Conservation (phyloP, 2,888 invertebrate species). For the Leptopilina myrica region DNA sequence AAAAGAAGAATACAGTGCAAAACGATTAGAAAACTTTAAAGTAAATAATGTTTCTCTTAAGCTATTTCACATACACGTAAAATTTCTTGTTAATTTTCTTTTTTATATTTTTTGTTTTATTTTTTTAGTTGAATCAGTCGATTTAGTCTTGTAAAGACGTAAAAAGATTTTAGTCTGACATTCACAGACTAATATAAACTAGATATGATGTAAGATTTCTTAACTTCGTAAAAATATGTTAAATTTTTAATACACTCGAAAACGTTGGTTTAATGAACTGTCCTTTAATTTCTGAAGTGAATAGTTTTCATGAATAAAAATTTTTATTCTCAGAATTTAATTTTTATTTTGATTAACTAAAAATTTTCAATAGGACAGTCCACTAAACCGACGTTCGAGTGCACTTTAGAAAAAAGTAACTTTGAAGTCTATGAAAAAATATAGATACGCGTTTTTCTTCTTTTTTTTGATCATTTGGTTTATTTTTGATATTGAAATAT, state of each 20-base stretch:
- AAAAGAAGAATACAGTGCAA: not conserved
- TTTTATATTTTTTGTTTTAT: not conserved
- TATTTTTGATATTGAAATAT: slow-evolving; percentile 4
- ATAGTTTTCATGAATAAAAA: no score
- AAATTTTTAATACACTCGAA: not conserved
- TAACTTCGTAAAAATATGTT: not conserved
- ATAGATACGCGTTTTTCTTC: slow-evolving; percentile 8
- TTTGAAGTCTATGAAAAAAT: slow-evolving; percentile 19
- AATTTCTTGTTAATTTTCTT: not conserved
- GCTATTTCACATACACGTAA: slow-evolving; percentile 12
- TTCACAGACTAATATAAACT: slow-evolving; percentile 6
- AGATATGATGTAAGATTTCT: slow-evolving; percentile 28
- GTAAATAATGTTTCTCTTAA: slow-evolving; percentile 18
- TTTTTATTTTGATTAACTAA: no score
- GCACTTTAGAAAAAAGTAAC: not conserved
- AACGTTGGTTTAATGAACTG: no score
- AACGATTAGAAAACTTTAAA: not conserved
- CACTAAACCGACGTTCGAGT: no score
- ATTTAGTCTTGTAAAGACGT: slow-evolving; percentile 4
- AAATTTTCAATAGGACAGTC: no score
- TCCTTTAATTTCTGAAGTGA: no score
- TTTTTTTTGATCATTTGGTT: slow-evolving; percentile 23
- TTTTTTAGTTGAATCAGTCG: slow-evolving; percentile 20
- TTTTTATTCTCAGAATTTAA: no score
- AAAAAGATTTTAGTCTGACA: slow-evolving; percentile 1